Evolutionary conservation across 2,113 vertebrate genomes (phyloP).

Genomic region (Cryptomyrus ogoouensis): DNA sequence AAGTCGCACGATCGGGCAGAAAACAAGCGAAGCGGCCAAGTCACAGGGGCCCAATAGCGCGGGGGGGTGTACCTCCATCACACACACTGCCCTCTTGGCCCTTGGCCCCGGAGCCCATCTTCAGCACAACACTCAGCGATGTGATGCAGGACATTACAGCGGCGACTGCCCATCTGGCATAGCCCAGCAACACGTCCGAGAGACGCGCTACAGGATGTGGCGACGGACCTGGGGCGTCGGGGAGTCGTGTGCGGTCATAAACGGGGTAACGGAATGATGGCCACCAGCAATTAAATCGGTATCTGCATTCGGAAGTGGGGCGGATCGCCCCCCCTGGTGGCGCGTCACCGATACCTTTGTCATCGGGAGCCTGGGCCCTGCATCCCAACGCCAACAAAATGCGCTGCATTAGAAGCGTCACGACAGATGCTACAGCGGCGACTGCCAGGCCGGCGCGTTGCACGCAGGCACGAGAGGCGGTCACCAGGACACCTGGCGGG

Average conservation of each 20-base stretch:
- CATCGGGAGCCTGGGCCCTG: background rate
- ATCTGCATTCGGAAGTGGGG: background rate
- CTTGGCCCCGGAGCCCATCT: conserved; percentile 52
- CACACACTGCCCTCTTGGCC: conserved; percentile 43
- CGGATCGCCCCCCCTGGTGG: background rate
- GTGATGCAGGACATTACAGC: conserved; percentile 71
- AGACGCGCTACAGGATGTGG: conserved; percentile 69
- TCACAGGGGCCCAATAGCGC: conserved; percentile 7
- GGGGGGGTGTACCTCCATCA: conserved; percentile 11
- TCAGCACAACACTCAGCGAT: conserved; percentile 70
- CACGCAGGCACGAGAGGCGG: conserved; percentile 52
- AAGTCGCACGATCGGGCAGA: background rate
- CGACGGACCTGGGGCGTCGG: conserved; percentile 34
- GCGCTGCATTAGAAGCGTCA: conserved; percentile 66
- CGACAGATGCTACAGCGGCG: conserved; percentile 56
- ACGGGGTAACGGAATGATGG: background rate
- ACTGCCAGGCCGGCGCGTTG: conserved; percentile 48
- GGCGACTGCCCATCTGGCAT: conserved; percentile 59
- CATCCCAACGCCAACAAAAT: conserved; percentile 58
- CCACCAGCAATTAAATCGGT: background rate
- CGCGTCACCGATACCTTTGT: background rate
- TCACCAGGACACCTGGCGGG: conserved; percentile 57
- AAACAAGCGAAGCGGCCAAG: background rate
- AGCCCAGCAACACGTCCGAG: conserved; percentile 61
- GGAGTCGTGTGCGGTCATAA: conserved; percentile 9